Percentiles rank a stretch among this genome's conserved stretches.
These are phyloP conservation scores for Camptogramma bilineatum DNA, from an alignment of 2,888 invertebrate species.

Conservation along the genomic window DNA sequence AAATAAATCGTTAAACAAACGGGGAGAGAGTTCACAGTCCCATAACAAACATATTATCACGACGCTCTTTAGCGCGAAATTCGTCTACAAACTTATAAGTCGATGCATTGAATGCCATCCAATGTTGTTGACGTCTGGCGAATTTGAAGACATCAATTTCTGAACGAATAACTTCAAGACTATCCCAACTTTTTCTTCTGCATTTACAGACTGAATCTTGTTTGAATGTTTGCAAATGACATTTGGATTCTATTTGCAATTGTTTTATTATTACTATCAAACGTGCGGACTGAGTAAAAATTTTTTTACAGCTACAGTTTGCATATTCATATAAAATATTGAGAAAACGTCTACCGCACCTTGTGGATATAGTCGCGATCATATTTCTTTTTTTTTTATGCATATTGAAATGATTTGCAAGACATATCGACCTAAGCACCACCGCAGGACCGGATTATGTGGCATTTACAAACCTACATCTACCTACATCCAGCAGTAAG, in stretches of 20 bases:
- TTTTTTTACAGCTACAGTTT: too few species aligned
- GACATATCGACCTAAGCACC: too few species aligned
- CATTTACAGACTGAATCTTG: constrained; percentile 25
- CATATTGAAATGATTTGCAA: too few species aligned
- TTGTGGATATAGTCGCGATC: too few species aligned
- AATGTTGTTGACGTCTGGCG: constrained; percentile 51
- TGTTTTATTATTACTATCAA: neutral
- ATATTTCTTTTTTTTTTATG: too few species aligned
- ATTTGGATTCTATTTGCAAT: constrained; percentile 12
- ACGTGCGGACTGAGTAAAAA: too few species aligned
- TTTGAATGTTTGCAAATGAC: constrained; percentile 31
- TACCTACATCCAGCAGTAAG: too few species aligned
- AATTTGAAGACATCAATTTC: constrained; percentile 34
- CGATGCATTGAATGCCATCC: constrained; percentile 28
- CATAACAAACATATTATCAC: constrained; percentile 22
- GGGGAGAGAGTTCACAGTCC: constrained; percentile 1
- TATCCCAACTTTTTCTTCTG: constrained; percentile 29
- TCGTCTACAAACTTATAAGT: constrained; percentile 33
- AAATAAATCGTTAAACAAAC: constrained; percentile 1
- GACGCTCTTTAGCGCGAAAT: constrained; percentile 25
- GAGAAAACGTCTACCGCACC: too few species aligned
- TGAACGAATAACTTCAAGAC: constrained; percentile 27
- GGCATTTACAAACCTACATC: too few species aligned
- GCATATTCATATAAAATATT: too few species aligned
- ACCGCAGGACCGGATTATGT: too few species aligned